Evolutionary conservation across 2,113 vertebrate species (phyloP).

Genomic region (Mellivora capensis): DNA sequence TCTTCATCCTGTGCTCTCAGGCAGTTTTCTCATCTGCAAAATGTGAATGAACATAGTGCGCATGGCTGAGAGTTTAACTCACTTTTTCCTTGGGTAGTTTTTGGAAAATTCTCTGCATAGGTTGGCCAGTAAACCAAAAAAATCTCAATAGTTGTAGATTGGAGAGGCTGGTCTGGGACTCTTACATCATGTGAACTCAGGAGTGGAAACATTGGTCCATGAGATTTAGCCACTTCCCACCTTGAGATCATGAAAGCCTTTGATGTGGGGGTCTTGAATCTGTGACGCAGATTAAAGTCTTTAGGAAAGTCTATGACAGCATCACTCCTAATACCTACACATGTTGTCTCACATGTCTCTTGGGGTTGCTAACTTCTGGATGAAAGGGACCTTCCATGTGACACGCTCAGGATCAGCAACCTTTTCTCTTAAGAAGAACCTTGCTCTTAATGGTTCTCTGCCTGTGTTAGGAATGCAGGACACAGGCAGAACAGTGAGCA

Average conservation of each 20-base stretch:
- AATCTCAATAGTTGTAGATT: neutral
- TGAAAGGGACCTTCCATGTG: neutral
- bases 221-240: neutral
- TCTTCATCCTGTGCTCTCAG: too few species aligned
- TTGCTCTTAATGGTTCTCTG: neutral
- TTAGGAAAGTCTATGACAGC: neutral
- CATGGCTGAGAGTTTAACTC: neutral
- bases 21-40: neutral
- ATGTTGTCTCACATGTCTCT: neutral
- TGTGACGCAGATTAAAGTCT: neutral
- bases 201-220: neutral
- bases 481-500: neutral
- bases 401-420: neutral
- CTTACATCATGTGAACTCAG: neutral
- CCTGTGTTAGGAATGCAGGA: neutral
- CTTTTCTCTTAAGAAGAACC: neutral
- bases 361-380: neutral
- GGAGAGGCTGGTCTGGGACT: neutral
- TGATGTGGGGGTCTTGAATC: neutral
- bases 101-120: neutral
- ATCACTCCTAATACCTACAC: neutral
- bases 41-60: neutral
- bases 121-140: neutral
- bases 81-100: neutral
- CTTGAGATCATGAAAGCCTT: neutral